Evolutionary conservation across 2,888 invertebrate genomes (phyloP), one percentile per base, ranked within the genome.

Genomic region (Volucella inflata): DNA sequence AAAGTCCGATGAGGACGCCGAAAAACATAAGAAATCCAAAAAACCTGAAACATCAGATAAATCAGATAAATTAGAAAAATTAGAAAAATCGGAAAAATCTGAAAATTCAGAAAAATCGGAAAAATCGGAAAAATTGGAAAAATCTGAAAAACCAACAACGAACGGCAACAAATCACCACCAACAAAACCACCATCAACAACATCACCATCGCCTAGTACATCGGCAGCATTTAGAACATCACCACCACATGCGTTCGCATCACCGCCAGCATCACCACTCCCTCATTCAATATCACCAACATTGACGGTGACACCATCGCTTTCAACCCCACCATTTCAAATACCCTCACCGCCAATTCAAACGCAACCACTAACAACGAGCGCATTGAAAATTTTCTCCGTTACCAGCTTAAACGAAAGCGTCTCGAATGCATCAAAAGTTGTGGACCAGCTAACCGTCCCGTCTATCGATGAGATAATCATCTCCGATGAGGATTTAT

Each of bases 401-500:
- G 91, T 91, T 53, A 89, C 91, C 87, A 91, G 91, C 89, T 88
- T 91, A 36, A 90, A 90, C 79, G 90, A 89, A 59, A 90, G 83
- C 68, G 74, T 89, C 57, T 9, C 46, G 10, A 53, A 57, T 12
- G 14, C n/a, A 30, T 9, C 12, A 16, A 11, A 57, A 12, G 9
- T 48, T 50, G 21, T 46, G n/a, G 67, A 50, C 9, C 68, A 64
- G 67, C 70, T 48, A 62, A 36, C 53, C 42, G 21, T 38, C n/a
- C 16, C 48, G 3, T 55, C 89, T 48, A 81, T 89, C 57, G 89
- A 90, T 17, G 91, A 92, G 88, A 92, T 92, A 76, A 87, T 92
- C 65, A 92, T 92, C 83, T 92, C 92, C 16, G 92, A 92, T 87
- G 92, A 92, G 79, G 92, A 92, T 74, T 90, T 90, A 88, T 91